A percentile compares a stretch with the other conserved stretches of the same genome.
Evolutionary conservation across 2,113 vertebrate genomes (phyloP).

Genomic region (Rhynchomys soricoides): DNA sequence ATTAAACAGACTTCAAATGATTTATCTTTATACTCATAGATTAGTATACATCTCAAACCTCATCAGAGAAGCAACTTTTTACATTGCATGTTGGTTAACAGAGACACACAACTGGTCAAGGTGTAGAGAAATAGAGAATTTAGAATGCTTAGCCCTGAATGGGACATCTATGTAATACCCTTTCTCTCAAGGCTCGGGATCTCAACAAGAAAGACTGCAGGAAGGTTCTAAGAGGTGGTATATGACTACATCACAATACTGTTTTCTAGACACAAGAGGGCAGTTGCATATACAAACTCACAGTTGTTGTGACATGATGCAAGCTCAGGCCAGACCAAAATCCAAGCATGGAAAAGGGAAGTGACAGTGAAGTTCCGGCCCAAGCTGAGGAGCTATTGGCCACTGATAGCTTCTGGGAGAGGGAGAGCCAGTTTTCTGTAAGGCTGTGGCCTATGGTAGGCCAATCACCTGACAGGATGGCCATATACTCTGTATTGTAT

Average conservation of each 20-base stretch:
- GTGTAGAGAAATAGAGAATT: not conserved
- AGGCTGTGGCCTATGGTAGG: not conserved
- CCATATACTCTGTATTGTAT: not conserved
- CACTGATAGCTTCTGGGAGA: not conserved
- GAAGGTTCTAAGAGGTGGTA: not conserved
- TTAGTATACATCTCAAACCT: not conserved
- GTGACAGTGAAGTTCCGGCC: fast-evolving
- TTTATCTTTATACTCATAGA: not conserved
- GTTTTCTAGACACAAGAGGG: not conserved
- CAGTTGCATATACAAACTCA: not conserved
- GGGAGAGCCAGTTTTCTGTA: not conserved
- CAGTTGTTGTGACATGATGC: not conserved
- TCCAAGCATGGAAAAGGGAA: not conserved
- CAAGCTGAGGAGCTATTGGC: not conserved
- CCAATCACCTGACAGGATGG: not conserved
- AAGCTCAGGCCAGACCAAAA: not conserved
- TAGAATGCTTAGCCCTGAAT: not conserved
- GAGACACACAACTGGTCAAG: not conserved
- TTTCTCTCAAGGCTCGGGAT: not conserved
- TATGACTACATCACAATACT: not conserved
- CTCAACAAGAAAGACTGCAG: not conserved
- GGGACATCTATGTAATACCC: not conserved
- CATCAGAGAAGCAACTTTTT: not conserved
- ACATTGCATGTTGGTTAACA: not conserved
- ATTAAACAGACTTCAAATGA: not conserved